A percentile compares a stretch with the other conserved stretches of the same genome.
Conservation (phyloP, 2,797 vertebrate species). For the Pagetopsis macropterus region DNA sequence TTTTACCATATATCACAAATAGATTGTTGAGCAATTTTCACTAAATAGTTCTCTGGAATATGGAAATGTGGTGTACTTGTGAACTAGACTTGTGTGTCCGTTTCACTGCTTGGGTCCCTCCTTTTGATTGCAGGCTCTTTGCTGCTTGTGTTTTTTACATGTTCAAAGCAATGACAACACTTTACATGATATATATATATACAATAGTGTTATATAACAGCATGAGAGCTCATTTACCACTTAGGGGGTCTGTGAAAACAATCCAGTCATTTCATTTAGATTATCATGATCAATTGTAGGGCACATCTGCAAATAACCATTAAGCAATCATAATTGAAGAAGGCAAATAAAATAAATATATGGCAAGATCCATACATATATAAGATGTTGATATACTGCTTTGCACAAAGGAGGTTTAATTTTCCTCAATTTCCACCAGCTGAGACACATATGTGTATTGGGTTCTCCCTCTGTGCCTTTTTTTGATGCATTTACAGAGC, state of each 20-base stretch:
- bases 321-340: neutral
- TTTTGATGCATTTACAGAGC: neutral
- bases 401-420: neutral
- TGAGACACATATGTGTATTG: neutral
- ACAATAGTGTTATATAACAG: neutral
- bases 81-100: conserved; percentile 13
- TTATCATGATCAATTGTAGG: conserved; percentile 2
- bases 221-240: conserved; percentile 4
- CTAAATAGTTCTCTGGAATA: neutral
- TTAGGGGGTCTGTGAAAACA: neutral
- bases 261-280: neutral
- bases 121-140: conserved; percentile 6
- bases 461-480: conserved; percentile 1
- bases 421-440: neutral
- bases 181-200: neutral
- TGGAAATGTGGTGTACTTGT: neutral
- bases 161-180: conserved; percentile 8
- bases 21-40: neutral
- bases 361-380: neutral
- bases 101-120: conserved; percentile 6
- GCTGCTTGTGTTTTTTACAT: conserved; percentile 17
- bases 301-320: neutral
- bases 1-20: neutral
- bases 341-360: neutral
- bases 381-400: neutral